Percentiles rank a stretch among this genome's conserved stretches.
Evolutionary conservation across 2,888 invertebrate genomes (phyloP).

Genomic region (Meiosimyza platycephala): DNA sequence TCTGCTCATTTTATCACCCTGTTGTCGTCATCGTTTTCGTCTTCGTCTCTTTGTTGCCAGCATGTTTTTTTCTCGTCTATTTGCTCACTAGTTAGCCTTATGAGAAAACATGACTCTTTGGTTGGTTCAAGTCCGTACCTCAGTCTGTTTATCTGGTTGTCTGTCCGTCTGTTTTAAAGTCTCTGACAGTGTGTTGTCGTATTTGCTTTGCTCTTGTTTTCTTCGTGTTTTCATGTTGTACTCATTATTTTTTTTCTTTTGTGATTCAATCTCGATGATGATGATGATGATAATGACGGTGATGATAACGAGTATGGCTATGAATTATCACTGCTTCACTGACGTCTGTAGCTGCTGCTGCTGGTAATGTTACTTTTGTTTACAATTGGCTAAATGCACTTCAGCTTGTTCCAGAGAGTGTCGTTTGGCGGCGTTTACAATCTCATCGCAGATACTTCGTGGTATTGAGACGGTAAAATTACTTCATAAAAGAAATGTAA

Average conservation of each 20-base stretch:
- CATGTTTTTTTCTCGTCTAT: not conserved
- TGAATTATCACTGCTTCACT: slow-evolving; percentile 4
- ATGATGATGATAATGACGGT: slow-evolving; percentile 1
- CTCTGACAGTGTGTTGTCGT: not conserved
- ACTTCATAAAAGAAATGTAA: slow-evolving; percentile 6
- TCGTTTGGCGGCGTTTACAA: not conserved
- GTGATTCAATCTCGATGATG: not conserved
- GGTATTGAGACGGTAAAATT: slow-evolving; percentile 6
- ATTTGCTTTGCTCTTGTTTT: slow-evolving; percentile 12
- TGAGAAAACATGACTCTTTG: slow-evolving; percentile 30
- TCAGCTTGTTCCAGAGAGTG: not conserved
- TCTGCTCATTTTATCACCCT: not conserved
- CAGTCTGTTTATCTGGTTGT: not conserved
- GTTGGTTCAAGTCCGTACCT: slow-evolving; percentile 16
- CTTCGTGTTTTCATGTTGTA: slow-evolving; percentile 22
- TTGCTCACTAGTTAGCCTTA: slow-evolving; percentile 26
- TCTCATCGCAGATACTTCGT: not conserved
- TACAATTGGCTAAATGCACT: slow-evolving; percentile 32
- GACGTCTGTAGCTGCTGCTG: slow-evolving; percentile 7
- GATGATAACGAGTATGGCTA: not conserved
- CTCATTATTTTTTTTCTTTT: not conserved
- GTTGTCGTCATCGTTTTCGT: not conserved
- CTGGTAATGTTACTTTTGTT: slow-evolving; percentile 17
- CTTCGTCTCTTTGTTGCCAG: not conserved
- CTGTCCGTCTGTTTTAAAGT: not conserved